Conservation (phyloP, 2,113 vertebrate genomes). For the Balaeniceps rex region DNA sequence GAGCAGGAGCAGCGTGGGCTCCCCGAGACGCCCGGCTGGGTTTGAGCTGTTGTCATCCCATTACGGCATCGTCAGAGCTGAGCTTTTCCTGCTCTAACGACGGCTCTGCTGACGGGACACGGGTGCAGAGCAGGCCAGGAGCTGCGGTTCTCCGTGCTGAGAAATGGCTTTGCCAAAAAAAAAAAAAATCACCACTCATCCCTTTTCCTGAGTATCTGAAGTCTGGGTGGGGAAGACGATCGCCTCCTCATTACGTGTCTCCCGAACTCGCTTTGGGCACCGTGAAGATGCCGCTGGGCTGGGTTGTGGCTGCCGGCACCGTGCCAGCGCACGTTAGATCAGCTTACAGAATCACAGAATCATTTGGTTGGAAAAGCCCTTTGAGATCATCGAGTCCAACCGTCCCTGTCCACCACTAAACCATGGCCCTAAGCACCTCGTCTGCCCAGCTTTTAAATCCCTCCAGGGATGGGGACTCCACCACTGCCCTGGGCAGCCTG, state of each 20-base stretch:
- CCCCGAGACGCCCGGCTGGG: rapidly evolving
- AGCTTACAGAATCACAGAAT: too few species aligned
- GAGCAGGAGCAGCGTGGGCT: not conserved
- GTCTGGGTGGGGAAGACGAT: not conserved
- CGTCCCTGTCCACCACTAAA: too few species aligned
- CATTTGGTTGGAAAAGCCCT: too few species aligned
- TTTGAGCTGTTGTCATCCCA: not conserved
- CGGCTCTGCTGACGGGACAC: rapidly evolving
- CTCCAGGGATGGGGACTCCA: too few species aligned
- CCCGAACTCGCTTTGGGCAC: rapidly evolving
- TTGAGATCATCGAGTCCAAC: too few species aligned
- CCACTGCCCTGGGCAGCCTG: too few species aligned
- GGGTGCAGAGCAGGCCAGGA: rapidly evolving
- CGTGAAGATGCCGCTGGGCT: not conserved
- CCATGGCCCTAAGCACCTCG: too few species aligned
- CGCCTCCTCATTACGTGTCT: not conserved
- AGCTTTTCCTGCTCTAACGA: not conserved
- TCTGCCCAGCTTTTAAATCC: too few species aligned
- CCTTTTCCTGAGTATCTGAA: not conserved
- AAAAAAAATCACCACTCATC: rapidly evolving
- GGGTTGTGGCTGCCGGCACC: not conserved
- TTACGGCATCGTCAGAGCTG: not conserved
- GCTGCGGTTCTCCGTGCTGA: rapidly evolving
- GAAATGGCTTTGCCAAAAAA: not conserved
- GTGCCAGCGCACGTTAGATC: too few species aligned